Conservation (phyloP, 2,888 invertebrate species). For the Pseudococcus longispinus region DNA sequence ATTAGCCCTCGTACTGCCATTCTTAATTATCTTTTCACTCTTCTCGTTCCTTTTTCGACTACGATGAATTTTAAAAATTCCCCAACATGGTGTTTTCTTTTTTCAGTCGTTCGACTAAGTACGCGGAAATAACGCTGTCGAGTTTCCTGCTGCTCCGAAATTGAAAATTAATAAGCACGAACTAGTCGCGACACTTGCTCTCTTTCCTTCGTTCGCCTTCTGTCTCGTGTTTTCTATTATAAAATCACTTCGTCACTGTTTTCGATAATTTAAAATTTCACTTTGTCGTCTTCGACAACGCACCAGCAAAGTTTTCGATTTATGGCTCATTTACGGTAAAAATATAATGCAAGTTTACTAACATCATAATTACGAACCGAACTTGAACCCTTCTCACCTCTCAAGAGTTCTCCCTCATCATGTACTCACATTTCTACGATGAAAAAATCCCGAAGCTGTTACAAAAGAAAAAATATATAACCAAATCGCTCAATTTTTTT, state of each 20-base stretch:
- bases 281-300: not conserved
- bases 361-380: conserved; percentile 10
- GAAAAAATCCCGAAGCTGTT: not conserved
- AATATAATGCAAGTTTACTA: conserved; percentile 20
- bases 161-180: conserved; percentile 4
- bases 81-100: too few relatives aligned
- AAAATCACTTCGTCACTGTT: not conserved
- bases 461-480: not conserved
- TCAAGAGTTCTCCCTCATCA: not conserved
- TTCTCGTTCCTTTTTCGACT: not conserved
- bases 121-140: not conserved
- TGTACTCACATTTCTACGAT: too few relatives aligned
- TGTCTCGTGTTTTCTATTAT: not conserved
- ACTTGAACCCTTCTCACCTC: not conserved
- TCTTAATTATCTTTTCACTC: not conserved
- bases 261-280: not conserved
- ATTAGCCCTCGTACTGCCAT: not conserved
- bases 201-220: not conserved
- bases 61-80: not conserved
- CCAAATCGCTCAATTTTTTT: conserved; percentile 3
- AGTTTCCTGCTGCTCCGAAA: not conserved
- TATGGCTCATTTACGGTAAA: conserved; percentile 23
- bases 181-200: not conserved
- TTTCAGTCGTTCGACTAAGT: not conserved
- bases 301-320: not conserved